Evolutionary conservation across 2,888 invertebrate species (phyloP).

Genomic region (Ariolimax columbianus): DNA sequence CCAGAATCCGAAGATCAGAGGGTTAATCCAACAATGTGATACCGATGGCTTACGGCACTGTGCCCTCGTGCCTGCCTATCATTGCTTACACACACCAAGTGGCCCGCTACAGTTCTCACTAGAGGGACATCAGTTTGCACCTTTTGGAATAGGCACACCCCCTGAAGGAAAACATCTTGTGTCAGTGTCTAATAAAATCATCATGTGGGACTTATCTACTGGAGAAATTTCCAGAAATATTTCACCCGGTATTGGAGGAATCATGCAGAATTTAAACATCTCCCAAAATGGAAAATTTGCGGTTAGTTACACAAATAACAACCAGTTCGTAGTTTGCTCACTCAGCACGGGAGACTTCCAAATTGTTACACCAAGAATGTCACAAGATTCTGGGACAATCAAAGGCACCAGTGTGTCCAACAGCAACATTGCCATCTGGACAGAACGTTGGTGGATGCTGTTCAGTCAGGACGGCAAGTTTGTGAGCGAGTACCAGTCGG

Average conservation of each 20-base stretch:
- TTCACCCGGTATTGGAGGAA: slow-evolving; percentile 89
- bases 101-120: slow-evolving; percentile 98
- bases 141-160: slow-evolving; percentile 77
- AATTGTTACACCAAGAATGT: slow-evolving; percentile 90
- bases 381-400: slow-evolving; percentile 80
- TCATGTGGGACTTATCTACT: slow-evolving; percentile 97
- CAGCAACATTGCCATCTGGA: slow-evolving; percentile 74
- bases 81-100: slow-evolving; percentile 97
- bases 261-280: slow-evolving; percentile 94
- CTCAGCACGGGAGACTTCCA: slow-evolving; percentile 95
- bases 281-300: slow-evolving; percentile 98
- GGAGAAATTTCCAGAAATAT: slow-evolving; percentile 96
- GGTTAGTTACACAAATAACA: slow-evolving; percentile 96
- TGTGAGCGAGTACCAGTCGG: slow-evolving; percentile 60
- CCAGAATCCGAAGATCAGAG: slow-evolving; percentile 88
- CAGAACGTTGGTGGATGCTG: slow-evolving; percentile 68
- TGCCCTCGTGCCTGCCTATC: slow-evolving; percentile 93
- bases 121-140: slow-evolving; percentile 97
- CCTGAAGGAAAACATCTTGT: slow-evolving; percentile 85
- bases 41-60: slow-evolving; percentile 92
- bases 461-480: slow-evolving; percentile 68
- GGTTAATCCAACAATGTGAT: slow-evolving; percentile 93
- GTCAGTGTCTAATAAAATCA: slow-evolving; percentile 96
- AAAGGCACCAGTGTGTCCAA: slow-evolving; percentile 72
- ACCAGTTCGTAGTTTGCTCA: slow-evolving; percentile 93